Evolutionary conservation across 2,797 vertebrate genomes (phyloP).

Genomic region (Centroberyx gerrardi): DNA sequence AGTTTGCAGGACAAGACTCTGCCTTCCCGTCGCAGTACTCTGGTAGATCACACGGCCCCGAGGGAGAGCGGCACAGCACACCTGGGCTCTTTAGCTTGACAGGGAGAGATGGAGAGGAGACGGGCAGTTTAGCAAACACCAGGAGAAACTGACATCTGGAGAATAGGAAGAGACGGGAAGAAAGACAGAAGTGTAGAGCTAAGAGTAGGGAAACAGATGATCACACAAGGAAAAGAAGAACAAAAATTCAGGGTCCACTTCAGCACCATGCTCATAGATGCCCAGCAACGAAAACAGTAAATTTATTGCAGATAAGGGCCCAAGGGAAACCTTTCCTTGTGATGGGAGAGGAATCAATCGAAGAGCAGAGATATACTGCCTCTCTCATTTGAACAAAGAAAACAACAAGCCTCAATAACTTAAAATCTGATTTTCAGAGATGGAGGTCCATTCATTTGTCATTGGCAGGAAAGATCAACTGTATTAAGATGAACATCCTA

Average conservation of each 20-base stretch:
- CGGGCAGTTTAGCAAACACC: neutral
- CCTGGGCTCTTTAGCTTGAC: conserved; percentile 91
- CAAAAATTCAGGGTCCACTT: too few species aligned
- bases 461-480: too few species aligned
- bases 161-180: neutral
- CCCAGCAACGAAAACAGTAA: neutral
- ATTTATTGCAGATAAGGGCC: neutral
- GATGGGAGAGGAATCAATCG: too few species aligned
- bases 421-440: too few species aligned
- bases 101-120: conserved; percentile 3
- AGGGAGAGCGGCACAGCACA: conserved; percentile 88
- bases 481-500: too few species aligned
- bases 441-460: too few species aligned
- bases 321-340: neutral
- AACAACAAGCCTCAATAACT: too few species aligned
- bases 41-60: conserved; percentile 92
- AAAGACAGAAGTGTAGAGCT: neutral
- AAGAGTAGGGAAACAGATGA: too few species aligned
- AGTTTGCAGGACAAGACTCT: conserved; percentile 94
- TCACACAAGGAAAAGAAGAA: too few species aligned
- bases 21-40: conserved; percentile 94
- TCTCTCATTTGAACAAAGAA: too few species aligned
- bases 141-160: neutral
- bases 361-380: too few species aligned
- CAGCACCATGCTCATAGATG: too few species aligned